These are phyloP conservation scores for Fragum whitleyi DNA, from an alignment of 2,888 invertebrate species.

Conservation along the genomic window DNA sequence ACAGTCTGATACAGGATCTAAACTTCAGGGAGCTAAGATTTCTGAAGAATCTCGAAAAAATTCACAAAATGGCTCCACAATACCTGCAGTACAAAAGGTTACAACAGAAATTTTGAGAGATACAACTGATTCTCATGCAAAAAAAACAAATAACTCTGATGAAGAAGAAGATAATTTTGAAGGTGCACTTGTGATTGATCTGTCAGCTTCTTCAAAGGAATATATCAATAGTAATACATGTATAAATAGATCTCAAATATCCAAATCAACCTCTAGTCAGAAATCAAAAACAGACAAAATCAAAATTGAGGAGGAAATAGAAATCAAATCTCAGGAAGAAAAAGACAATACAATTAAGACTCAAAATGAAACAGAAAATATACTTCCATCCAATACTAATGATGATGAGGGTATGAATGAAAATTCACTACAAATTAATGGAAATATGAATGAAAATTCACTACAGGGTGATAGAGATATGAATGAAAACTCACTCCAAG, in stretches of 20 bases:
- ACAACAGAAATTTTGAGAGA: not conserved
- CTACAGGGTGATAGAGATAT: no score
- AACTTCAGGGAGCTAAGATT: not conserved
- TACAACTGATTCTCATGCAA: no score
- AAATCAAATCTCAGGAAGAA: not conserved
- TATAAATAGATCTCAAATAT: no score
- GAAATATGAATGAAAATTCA: no score
- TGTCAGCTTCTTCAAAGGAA: slow-evolving; percentile 16
- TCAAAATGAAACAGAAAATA: not conserved
- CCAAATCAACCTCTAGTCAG: not conserved
- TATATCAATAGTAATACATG: not conserved
- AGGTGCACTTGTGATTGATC: slow-evolving; percentile 16
- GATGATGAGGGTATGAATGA: not conserved
- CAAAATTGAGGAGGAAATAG: not conserved
- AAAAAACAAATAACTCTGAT: not conserved
- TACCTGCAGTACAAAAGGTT: not conserved
- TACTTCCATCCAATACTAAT: not conserved
- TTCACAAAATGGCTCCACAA: not conserved
- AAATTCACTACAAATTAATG: not conserved
- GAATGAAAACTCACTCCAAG: not conserved
- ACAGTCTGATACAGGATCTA: not conserved
- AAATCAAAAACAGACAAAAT: not conserved
- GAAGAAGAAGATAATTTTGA: slow-evolving; percentile 9
- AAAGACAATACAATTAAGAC: not conserved
- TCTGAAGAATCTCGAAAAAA: not conserved